phyloP scores from a whole-genome alignment of 1,140 invertebrate species.

The Drosophila paulistorum region DNA sequence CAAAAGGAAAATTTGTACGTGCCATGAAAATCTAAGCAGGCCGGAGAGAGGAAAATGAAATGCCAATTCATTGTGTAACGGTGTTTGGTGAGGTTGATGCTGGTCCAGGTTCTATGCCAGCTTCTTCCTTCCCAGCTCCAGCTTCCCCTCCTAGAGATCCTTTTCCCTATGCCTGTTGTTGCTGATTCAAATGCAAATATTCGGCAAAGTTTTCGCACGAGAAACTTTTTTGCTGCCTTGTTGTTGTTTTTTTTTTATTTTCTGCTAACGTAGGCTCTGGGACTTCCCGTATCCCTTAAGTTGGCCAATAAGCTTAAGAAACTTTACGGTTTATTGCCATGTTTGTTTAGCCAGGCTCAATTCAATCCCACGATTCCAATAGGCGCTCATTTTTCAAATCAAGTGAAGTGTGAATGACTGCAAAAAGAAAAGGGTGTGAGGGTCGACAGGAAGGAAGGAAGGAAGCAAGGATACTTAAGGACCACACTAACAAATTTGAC shows the following conservation, averaged over 20 bases:
- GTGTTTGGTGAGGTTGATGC: slow-evolving; percentile 17
- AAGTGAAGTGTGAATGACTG: slow-evolving; percentile 77
- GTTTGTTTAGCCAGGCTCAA: slow-evolving; percentile 43
- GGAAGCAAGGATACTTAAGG: slow-evolving; percentile 31
- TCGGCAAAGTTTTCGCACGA: slow-evolving; percentile 70
- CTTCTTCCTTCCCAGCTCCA: background rate
- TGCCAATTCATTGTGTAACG: slow-evolving; percentile 62
- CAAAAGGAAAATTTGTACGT: slow-evolving; percentile 62
- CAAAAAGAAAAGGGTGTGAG: slow-evolving; percentile 10
- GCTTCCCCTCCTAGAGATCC: background rate
- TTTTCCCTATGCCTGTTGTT: slow-evolving; percentile 33
- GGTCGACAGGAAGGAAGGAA: background rate
- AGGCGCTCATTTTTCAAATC: slow-evolving; percentile 79
- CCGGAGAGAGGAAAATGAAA: slow-evolving; percentile 39
- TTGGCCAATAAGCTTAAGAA: slow-evolving; percentile 64
- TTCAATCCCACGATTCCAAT: slow-evolving; percentile 61
- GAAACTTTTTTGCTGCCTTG: slow-evolving; percentile 46
- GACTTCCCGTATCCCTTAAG: slow-evolving; percentile 67
- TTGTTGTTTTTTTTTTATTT: slow-evolving; percentile 7
- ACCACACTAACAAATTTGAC: slow-evolving; percentile 63
- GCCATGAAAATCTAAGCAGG: slow-evolving; percentile 72
- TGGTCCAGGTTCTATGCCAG: background rate
- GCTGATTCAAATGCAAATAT: slow-evolving; percentile 77
- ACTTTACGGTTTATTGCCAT: slow-evolving; percentile 79
- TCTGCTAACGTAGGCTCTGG: slow-evolving; percentile 59